These are phyloP conservation scores for Tricholauxania praeusta DNA, from an alignment of 2,888 invertebrate genomes.

Conservation along the genomic window DNA sequence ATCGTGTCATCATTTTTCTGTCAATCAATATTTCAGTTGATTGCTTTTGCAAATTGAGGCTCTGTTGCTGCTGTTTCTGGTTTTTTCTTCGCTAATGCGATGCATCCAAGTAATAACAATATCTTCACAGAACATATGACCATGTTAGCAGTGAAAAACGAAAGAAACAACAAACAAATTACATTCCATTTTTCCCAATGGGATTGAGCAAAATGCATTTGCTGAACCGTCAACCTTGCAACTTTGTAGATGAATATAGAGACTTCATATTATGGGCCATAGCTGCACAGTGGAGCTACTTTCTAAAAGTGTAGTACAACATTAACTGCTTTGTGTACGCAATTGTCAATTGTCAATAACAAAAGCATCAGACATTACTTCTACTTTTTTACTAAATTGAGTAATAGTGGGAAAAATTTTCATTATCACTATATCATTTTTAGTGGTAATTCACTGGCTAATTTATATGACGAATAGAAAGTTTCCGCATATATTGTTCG, in stretches of 20 bases:
- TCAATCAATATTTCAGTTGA: constrained; percentile 34
- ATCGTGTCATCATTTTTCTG: constrained; percentile 32
- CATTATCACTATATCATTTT: no score
- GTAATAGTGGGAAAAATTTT: no score
- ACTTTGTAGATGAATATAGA: background rate
- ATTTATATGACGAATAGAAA: no score
- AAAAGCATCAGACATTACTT: no score
- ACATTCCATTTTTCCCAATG: background rate
- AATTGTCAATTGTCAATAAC: no score
- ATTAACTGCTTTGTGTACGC: no score
- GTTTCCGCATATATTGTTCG: no score
- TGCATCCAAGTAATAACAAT: constrained; percentile 25
- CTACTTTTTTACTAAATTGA: no score
- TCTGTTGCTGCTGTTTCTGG: background rate
- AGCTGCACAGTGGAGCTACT: background rate
- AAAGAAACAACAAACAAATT: background rate
- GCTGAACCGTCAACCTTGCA: constrained; percentile 3
- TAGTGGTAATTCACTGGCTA: no score
- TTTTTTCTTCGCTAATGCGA: constrained; percentile 10
- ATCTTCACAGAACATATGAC: constrained; percentile 32
- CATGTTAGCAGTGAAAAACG: constrained; percentile 13
- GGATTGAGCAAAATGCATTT: constrained; percentile 29
- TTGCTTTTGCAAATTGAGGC: constrained; percentile 1
- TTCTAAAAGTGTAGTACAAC: no score
- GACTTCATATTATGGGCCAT: background rate